Base-by-base conservation (phyloP, 2,888 invertebrate species). In the Dexiosoma caninum region DNA sequence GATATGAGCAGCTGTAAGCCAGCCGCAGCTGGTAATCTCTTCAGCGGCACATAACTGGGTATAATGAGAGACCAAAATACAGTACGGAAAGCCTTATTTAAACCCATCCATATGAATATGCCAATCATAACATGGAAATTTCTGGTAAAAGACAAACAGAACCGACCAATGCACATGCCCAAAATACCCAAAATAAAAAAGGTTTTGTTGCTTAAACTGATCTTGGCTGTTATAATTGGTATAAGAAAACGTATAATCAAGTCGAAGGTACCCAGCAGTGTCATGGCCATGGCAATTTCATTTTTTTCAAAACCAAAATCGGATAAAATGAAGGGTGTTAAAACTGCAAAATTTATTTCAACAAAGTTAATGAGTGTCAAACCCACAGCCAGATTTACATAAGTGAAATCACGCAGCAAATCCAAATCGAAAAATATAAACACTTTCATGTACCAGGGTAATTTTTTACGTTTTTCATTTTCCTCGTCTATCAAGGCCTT, bases 51-150 rank as follows among this genome's bases (percentile, higher is more conserved):
- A 86, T 95, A 92, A 0, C 93, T 92, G 1, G 95, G 94, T 84
- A 95, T 94, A 12, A 94, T 94, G 12, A 95, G 87, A 0, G 94
- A 93, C 92, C 94, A 94, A 85, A 94, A 95, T 21, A 95, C 93
- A 0, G 94, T 94, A 72, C 94, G 91, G 27, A 95, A 89, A 0
- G 93, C 95, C 89, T 95, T 95, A 23, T 94, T 94, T 67, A 93
- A 91, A 0, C 95, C 95, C 84, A 95, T 92, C 81, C 94, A 92
- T 0, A 93, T 90, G 7, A 94, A 93, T 5, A 93, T 92, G 8
- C 91, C 83, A 19, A 94, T 85, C 12, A 93, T 90, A 0, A 92
- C 88, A 12, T 88, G 86, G 84, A 92, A 93, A 2, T 91, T 90
- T 82, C 92, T 92, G 44, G 92, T 91, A 78, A 86, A 85, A 0